Percentiles rank a stretch among this genome's conserved stretches.
These are phyloP conservation scores for Oxygymnocypris stewartii DNA, from an alignment of 2,113 vertebrate genomes.

Conservation along the genomic window DNA sequence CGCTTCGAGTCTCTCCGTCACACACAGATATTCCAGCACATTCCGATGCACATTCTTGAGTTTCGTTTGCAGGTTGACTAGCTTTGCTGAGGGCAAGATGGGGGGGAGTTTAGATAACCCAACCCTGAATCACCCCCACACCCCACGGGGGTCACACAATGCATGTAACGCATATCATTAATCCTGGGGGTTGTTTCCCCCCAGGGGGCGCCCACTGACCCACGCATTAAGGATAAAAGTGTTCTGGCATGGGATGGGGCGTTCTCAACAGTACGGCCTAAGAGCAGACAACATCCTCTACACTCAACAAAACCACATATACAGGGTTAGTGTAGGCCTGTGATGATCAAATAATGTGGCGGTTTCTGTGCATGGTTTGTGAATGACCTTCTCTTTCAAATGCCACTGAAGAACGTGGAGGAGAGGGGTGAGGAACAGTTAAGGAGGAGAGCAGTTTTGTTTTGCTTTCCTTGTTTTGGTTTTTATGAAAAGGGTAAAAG, in stretches of 20 bases:
- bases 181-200: conserved; percentile 80
- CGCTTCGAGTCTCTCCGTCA: not conserved
- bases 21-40: conserved; percentile 16
- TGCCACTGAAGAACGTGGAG: not conserved
- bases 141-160: conserved; percentile 71
- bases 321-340: conserved; percentile 28
- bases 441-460: not conserved
- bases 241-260: conserved; percentile 50
- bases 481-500: not conserved
- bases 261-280: conserved; percentile 7
- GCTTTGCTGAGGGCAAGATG: conserved; percentile 5
- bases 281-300: conserved; percentile 55
- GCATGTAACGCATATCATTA: conserved; percentile 87
- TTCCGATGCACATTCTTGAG: conserved; percentile 46
- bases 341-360: not conserved
- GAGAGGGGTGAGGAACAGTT: not conserved
- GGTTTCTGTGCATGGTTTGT: not conserved
- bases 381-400: not conserved
- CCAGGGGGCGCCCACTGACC: conserved; percentile 85
- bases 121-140: conserved; percentile 57
- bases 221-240: conserved; percentile 86
- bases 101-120: conserved; percentile 50
- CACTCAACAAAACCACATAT: conserved; percentile 10
- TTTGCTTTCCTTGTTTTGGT: not conserved
- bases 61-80: conserved; percentile 35